phyloP scores from a whole-genome alignment of 2,113 vertebrate genomes.

The Hippocampus guttulatus region DNA sequence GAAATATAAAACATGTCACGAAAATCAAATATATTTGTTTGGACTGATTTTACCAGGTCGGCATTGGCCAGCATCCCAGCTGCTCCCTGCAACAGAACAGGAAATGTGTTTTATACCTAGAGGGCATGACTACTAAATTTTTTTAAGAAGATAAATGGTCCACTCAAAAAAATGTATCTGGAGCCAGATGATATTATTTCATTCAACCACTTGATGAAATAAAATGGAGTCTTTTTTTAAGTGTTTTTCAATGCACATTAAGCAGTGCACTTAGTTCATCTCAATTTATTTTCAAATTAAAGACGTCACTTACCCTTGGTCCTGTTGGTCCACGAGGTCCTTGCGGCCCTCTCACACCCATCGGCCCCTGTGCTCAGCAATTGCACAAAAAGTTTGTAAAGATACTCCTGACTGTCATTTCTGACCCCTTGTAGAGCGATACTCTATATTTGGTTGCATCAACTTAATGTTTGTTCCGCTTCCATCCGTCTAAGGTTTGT shows the following conservation, averaged over 20 bases:
- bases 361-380: constrained; percentile 77
- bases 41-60: constrained; percentile 67
- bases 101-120: constrained; percentile 1
- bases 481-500: background rate
- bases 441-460: background rate
- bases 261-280: background rate
- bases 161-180: no score
- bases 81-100: constrained; percentile 64
- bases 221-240: no score
- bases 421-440: background rate
- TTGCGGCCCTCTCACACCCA: constrained; percentile 85
- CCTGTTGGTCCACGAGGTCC: constrained; percentile 86
- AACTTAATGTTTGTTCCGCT: background rate
- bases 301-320: constrained; percentile 77
- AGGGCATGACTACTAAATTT: background rate
- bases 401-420: background rate
- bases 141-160: no score
- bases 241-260: no score
- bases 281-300: constrained; percentile 3
- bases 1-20: background rate
- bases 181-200: no score
- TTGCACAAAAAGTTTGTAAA: background rate
- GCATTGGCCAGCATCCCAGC: constrained; percentile 62
- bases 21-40: background rate
- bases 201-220: no score